These are phyloP conservation scores for Limnodromus scolopaceus DNA, from an alignment of 2,797 vertebrate species.

Conservation along the genomic window DNA sequence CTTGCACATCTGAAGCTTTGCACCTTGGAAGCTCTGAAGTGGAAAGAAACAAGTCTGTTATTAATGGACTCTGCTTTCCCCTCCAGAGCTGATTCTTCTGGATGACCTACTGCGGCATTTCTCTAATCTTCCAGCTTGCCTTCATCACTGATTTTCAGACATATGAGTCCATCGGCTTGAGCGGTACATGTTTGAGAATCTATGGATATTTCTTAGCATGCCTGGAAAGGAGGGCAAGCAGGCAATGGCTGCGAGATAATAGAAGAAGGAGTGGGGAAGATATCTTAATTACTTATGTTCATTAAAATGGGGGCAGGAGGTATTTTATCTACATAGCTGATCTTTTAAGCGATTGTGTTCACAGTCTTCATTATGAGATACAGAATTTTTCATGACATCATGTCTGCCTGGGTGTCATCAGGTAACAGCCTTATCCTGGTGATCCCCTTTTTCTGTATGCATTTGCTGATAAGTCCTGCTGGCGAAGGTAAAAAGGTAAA, in stretches of 20 bases:
- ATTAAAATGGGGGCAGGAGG: neutral
- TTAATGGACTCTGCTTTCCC: slow-evolving; percentile 38
- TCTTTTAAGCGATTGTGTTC: neutral
- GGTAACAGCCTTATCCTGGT: neutral
- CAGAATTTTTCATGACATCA: neutral
- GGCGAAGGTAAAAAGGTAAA: neutral
- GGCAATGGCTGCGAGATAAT: neutral
- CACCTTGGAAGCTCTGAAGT: slow-evolving; percentile 45
- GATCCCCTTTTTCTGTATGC: neutral
- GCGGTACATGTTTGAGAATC: neutral
- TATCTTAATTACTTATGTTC: neutral
- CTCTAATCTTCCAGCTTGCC: neutral
- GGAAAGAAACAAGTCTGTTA: slow-evolving; percentile 45
- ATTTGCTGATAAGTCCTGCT: neutral
- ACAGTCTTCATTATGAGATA: neutral
- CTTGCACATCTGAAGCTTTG: slow-evolving; percentile 33
- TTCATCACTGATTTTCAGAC: neutral
- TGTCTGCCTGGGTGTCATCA: neutral
- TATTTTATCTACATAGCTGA: neutral
- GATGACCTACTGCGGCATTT: slow-evolving; percentile 44
- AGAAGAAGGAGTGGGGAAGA: neutral
- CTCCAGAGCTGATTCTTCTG: slow-evolving; percentile 53
- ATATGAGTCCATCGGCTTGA: neutral
- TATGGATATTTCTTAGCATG: neutral
- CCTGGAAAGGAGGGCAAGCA: neutral